These are phyloP conservation scores for Atherinomorus stipes DNA, from an alignment of 2,113 vertebrate species.

Conservation along the genomic window DNA sequence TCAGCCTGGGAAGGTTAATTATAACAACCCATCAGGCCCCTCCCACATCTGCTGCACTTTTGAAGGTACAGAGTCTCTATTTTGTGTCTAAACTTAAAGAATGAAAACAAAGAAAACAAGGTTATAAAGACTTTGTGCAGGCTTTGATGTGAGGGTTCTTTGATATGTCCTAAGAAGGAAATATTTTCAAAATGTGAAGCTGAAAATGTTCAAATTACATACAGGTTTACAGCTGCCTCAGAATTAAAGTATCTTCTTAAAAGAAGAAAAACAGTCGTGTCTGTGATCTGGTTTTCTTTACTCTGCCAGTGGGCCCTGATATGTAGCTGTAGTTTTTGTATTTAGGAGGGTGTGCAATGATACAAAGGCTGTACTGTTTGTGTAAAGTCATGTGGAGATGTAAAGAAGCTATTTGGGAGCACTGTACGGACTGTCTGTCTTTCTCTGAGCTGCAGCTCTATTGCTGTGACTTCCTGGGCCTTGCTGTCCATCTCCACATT, in stretches of 20 bases:
- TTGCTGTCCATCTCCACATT: constrained; percentile 62
- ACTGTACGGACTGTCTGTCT: constrained; percentile 48
- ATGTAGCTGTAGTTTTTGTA: constrained; percentile 33
- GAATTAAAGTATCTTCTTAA: constrained; percentile 11
- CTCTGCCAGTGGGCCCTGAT: constrained; percentile 28
- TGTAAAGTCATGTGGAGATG: constrained; percentile 33
- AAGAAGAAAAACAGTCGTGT: constrained; percentile 25
- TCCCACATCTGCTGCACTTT: constrained; percentile 34
- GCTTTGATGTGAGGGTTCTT: not conserved
- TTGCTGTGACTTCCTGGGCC: constrained; percentile 58
- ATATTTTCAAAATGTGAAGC: constrained; percentile 3
- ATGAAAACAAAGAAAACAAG: constrained; percentile 3
- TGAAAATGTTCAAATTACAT: constrained; percentile 16
- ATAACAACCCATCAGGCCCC: constrained; percentile 35
- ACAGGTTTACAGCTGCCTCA: not conserved
- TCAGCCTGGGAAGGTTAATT: constrained; percentile 49
- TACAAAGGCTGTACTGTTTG: constrained; percentile 30
- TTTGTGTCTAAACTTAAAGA: not conserved
- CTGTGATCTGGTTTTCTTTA: constrained; percentile 21
- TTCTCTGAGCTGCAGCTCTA: constrained; percentile 60
- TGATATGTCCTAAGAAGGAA: not conserved
- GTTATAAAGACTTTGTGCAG: constrained; percentile 1
- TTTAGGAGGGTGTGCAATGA: constrained; percentile 22
- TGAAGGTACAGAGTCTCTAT: constrained; percentile 3
- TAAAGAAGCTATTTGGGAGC: constrained; percentile 47